These are phyloP conservation scores for Petrosia ficiformis DNA, from an alignment of 37 sponge, comb jelly and placozoan species.

Conservation along the genomic window DNA sequence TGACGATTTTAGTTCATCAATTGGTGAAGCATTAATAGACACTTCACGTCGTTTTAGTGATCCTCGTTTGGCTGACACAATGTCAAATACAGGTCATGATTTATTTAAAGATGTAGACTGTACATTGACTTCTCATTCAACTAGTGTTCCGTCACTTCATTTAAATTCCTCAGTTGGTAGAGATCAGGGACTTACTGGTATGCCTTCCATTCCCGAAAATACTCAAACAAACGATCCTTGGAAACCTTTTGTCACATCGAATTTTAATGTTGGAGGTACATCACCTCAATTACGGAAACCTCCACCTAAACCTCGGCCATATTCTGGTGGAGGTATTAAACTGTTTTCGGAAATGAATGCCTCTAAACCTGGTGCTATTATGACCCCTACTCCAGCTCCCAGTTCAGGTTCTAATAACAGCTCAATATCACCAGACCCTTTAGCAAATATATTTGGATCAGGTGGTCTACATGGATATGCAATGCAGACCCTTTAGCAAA, in stretches of 20 bases:
- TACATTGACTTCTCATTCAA: not conserved
- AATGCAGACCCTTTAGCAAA: no score
- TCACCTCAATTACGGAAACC: not conserved
- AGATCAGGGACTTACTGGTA: not conserved
- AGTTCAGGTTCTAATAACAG: not conserved
- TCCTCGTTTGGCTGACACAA: not conserved
- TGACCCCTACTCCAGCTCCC: not conserved
- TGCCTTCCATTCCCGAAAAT: not conserved
- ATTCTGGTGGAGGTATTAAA: not conserved
- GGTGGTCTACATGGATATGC: conserved; percentile 2
- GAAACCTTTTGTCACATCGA: not conserved
- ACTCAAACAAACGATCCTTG: not conserved
- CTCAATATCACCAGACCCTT: not conserved
- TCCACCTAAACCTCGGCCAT: conserved; percentile 5
- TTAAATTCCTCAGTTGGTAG: not conserved
- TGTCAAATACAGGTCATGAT: conserved; percentile 14
- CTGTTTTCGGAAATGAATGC: not conserved
- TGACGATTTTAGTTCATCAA: conserved; percentile 41
- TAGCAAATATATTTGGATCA: not conserved
- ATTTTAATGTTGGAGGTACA: not conserved
- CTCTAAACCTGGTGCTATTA: not conserved
- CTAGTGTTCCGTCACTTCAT: not conserved
- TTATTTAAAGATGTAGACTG: conserved; percentile 1
- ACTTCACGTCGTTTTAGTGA: conserved; percentile 14
- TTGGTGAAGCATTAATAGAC: conserved; percentile 36